phyloP scores from a whole-genome alignment of 2,113 vertebrate genomes.

The Pseudopodoces humilis region DNA sequence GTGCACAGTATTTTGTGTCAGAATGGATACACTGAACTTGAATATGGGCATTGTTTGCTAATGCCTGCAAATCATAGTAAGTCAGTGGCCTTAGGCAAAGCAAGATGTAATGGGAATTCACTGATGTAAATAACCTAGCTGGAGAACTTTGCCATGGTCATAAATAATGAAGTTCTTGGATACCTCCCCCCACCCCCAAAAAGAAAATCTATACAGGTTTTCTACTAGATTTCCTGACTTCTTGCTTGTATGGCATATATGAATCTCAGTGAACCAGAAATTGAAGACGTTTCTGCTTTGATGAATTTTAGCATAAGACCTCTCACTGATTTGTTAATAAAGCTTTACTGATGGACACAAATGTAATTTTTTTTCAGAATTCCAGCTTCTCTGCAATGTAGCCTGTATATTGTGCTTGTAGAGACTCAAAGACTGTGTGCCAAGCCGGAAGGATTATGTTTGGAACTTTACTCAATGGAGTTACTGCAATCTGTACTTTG shows the following conservation, averaged over 20 bases:
- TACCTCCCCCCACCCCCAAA: not conserved
- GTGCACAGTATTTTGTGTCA: not conserved
- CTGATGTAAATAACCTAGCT: not conserved
- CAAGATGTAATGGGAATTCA: not conserved
- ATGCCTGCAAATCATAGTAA: conserved; percentile 16
- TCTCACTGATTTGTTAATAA: not conserved
- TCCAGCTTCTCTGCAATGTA: not conserved
- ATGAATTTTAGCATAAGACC: not conserved
- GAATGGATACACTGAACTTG: conserved; percentile 17
- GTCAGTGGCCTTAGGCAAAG: conserved; percentile 10
- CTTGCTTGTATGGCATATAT: not conserved
- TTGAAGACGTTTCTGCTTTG: not conserved
- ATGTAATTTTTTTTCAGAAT: not conserved
- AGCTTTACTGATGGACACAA: not conserved
- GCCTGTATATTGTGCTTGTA: not conserved
- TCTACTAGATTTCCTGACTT: not conserved
- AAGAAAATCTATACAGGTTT: not conserved
- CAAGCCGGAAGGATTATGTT: not conserved
- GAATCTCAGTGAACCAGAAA: not conserved
- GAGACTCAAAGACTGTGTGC: not conserved
- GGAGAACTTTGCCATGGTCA: not conserved
- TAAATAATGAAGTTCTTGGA: conserved; percentile 4
- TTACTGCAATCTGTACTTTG: not conserved
- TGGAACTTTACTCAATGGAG: not conserved
- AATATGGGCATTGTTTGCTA: conserved; percentile 52